Base-by-base conservation (phyloP, 2,888 invertebrate species). In the Eupithecia subumbrata region DNA sequence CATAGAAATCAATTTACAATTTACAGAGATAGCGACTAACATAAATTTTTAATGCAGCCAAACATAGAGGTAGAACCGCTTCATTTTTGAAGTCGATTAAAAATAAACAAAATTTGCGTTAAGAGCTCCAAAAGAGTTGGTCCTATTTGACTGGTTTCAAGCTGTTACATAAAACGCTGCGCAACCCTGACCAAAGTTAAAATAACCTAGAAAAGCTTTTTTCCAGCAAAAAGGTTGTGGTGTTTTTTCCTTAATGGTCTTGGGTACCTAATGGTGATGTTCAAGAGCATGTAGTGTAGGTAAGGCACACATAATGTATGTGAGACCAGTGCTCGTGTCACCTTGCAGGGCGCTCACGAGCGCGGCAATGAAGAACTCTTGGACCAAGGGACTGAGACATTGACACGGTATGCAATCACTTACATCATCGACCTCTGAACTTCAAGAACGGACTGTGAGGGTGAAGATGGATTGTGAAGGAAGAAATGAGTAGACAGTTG, bases 351-450 rank as follows among this genome's bases (percentile, higher is more conserved):
- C 0, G 25, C 14, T 25, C 60, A 22, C 22, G 60, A 25, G 25
- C 60, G 60, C 22, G 60, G 60, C 25, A 25, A 25, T 60, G 52
- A 63, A 63, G 64, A 16, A 22, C 64, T 18, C 34, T 34, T 18
- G 64, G 64, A 18, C 18, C 8, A 22, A 2, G 34, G 18, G 22
- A 18, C 34, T 56, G 78, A 67, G 66, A 79, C 76, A 78, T 78
- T 80, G 80, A 76, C 78, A 72, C 45, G 76, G 73, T 68, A 76
- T 76, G 63, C 70, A 45, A 74, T 45, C 76, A 73, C 45, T 14
- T 78, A 73, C 78, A 76, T 75, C 72, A 80, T 68, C 70, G 64
- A 76, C 73, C 75, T 75, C 37, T 66, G 66, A 67, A 34, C 66
- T 40, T 67, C 22, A 30, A 14, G 34, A 48, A 18, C 48, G 16